Conservation (phyloP, 2,888 invertebrate genomes). For the Protula sp. region DNA sequence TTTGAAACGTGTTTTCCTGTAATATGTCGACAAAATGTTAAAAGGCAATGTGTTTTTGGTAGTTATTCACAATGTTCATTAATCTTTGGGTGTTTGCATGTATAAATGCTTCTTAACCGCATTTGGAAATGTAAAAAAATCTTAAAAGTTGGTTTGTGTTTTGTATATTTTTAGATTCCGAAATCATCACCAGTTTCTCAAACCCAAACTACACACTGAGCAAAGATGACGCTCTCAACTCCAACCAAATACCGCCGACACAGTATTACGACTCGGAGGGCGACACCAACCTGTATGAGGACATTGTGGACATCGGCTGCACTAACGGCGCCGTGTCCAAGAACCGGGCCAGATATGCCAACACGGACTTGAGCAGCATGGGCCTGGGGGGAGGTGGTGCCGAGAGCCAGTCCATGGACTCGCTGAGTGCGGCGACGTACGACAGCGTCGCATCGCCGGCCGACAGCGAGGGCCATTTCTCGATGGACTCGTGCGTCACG, state of each 20-base stretch:
- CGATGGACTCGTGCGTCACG: neutral
- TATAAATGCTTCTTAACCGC: too few relatives aligned
- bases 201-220: slow-evolving; percentile 86
- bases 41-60: too few relatives aligned
- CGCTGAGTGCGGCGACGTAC: neutral
- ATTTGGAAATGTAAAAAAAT: too few relatives aligned
- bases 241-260: slow-evolving; percentile 26
- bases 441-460: slow-evolving; percentile 3
- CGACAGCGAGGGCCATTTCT: neutral
- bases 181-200: slow-evolving; percentile 76
- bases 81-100: too few relatives aligned
- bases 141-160: too few relatives aligned
- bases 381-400: neutral
- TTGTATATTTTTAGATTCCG: slow-evolving; percentile 67
- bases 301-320: neutral
- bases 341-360: neutral
- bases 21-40: too few relatives aligned
- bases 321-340: neutral
- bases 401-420: neutral
- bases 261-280: slow-evolving; percentile 11
- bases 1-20: too few relatives aligned
- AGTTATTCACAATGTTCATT: too few relatives aligned
- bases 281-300: neutral
- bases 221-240: slow-evolving; percentile 55
- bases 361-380: neutral